phyloP scores from a whole-genome alignment of 23 tunicate species.

The Trididemnum clinides region DNA sequence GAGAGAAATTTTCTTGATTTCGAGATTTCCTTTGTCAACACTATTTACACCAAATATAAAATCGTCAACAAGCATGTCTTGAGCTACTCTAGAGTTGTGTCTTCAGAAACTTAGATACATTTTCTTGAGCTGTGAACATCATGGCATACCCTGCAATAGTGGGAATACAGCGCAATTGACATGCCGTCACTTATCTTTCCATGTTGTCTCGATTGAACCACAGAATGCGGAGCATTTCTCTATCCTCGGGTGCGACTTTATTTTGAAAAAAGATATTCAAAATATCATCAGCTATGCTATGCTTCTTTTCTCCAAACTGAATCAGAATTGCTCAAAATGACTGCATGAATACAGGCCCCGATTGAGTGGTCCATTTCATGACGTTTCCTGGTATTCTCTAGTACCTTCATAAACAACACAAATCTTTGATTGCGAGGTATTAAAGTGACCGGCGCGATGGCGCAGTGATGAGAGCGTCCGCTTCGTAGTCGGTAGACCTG shows the following conservation, averaged over 20 bases:
- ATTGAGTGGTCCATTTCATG: background rate
- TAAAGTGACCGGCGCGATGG: no score
- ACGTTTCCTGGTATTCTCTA: background rate
- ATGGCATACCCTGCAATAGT: no score
- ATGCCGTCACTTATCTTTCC: background rate
- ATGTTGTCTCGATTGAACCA: background rate
- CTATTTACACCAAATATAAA: background rate
- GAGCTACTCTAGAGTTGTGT: no score
- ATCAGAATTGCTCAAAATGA: background rate
- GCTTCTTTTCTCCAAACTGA: no score
- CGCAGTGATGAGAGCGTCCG: no score
- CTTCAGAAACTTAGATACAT: no score
- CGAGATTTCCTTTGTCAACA: background rate
- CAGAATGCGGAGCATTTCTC: background rate
- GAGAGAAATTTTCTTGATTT: background rate
- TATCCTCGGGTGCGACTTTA: background rate
- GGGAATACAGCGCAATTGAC: no score
- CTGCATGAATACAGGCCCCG: background rate
- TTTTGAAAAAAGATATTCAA: background rate
- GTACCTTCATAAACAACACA: background rate
- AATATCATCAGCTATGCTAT: no score
- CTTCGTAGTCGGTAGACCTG: no score
- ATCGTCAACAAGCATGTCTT: background rate
- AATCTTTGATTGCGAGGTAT: background rate
- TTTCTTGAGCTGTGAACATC: no score